Evolutionary conservation across 2,797 vertebrate species (phyloP).

Genomic region (Heterohyrax brucei): DNA sequence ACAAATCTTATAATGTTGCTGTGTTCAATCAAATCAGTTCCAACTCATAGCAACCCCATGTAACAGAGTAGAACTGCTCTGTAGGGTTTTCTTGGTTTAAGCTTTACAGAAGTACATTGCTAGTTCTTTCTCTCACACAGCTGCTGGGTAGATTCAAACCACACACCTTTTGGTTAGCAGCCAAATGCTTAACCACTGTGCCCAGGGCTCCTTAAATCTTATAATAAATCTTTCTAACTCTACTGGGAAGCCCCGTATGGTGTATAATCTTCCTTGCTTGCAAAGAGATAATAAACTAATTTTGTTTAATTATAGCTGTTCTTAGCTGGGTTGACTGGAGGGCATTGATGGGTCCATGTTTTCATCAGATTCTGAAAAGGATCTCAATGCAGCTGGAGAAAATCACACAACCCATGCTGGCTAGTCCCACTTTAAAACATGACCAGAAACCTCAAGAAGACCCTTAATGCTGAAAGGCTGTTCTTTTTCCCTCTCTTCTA

Average conservation of each 20-base stretch:
- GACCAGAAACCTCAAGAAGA: background rate
- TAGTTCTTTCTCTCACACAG: background rate
- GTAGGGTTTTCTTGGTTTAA: background rate
- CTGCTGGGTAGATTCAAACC: background rate
- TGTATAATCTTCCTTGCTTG: background rate
- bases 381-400: background rate
- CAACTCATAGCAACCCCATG: background rate
- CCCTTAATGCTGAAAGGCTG: background rate
- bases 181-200: background rate
- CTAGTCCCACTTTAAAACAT: background rate
- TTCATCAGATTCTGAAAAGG: background rate
- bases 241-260: background rate
- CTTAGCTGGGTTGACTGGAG: background rate
- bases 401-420: background rate
- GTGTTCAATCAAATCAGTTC: background rate
- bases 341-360: background rate
- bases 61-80: background rate
- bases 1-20: background rate
- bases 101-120: background rate
- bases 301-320: background rate
- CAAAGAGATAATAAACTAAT: background rate
- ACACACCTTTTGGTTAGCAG: background rate
- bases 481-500: background rate
- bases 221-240: background rate
- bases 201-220: background rate